phyloP scores from a whole-genome alignment of 1,140 invertebrate species.

The Sinella curviseta region DNA sequence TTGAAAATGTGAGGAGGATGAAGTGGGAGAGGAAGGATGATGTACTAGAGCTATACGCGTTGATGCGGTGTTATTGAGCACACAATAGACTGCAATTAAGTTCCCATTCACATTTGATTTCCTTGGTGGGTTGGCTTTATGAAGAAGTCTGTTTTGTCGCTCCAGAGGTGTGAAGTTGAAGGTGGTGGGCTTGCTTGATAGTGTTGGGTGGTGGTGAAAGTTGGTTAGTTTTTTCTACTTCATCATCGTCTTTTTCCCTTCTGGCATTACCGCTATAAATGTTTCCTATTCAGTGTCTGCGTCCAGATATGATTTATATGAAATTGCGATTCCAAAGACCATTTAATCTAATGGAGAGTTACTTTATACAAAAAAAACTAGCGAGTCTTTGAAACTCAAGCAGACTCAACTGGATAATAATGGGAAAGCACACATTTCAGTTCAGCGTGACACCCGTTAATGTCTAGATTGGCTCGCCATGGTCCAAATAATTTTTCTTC shows the following conservation, averaged over 20 bases:
- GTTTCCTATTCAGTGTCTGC: too few relatives aligned
- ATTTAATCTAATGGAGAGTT: conserved; percentile 38
- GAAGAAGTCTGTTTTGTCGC: background rate
- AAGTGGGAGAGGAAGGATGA: too few relatives aligned
- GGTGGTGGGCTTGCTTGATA: background rate
- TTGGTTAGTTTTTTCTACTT: background rate
- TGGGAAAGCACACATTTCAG: too few relatives aligned
- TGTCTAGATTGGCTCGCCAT: conserved; percentile 8
- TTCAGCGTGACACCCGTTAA: too few relatives aligned
- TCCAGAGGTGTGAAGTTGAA: conserved; percentile 26
- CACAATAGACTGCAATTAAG: conserved; percentile 48
- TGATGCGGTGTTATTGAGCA: background rate
- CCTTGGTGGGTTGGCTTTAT: conserved; percentile 30
- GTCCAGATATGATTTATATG: too few relatives aligned
- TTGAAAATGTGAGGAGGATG: background rate
- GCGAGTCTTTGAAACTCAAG: too few relatives aligned
- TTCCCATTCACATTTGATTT: conserved; percentile 43
- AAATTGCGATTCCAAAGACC: too few relatives aligned
- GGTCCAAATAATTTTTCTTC: background rate
- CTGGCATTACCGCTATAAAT: too few relatives aligned
- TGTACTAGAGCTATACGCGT: background rate
- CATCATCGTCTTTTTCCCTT: too few relatives aligned
- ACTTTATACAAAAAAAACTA: too few relatives aligned
- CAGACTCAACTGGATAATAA: too few relatives aligned
- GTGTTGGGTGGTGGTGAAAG: background rate